Evolutionary conservation across 2,888 invertebrate species (phyloP).

Genomic region (Physocephala rufipes): DNA sequence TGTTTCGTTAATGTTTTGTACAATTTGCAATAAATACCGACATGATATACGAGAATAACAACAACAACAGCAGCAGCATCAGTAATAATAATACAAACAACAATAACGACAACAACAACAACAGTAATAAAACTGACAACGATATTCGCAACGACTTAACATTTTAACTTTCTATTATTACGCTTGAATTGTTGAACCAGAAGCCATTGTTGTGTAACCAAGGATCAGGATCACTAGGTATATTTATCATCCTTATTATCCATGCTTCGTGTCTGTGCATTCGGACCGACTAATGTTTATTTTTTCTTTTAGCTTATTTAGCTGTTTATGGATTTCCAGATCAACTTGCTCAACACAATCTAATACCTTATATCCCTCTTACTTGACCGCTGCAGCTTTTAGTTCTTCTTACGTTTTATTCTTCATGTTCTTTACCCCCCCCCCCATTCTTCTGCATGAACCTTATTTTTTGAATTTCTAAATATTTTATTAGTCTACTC

Average conservation of each 20-base stretch:
- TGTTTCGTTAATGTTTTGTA: not conserved
- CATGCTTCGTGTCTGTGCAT: not conserved
- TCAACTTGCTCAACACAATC: too few relatives aligned
- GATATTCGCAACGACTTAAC: not conserved
- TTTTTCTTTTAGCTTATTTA: too few relatives aligned
- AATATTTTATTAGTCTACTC: not conserved
- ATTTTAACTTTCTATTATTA: constrained; percentile 15
- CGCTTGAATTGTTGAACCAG: not conserved
- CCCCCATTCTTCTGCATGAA: too few relatives aligned
- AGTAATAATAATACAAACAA: constrained; percentile 16
- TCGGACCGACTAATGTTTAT: not conserved
- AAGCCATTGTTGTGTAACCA: not conserved
- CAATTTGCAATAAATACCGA: constrained; percentile 20
- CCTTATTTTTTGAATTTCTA: constrained; percentile 19
- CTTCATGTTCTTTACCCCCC: not conserved
- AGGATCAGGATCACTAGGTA: not conserved
- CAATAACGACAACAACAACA: not conserved
- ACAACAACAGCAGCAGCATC: not conserved
- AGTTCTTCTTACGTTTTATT: not conserved
- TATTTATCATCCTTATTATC: not conserved
- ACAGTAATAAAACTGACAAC: constrained; percentile 5
- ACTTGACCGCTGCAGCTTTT: not conserved
- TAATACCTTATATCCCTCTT: not conserved
- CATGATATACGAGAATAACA: constrained; percentile 7
- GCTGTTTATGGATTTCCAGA: too few relatives aligned